Evolutionary conservation across 2,113 vertebrate species (phyloP).

Genomic region (Pao palembangensis): DNA sequence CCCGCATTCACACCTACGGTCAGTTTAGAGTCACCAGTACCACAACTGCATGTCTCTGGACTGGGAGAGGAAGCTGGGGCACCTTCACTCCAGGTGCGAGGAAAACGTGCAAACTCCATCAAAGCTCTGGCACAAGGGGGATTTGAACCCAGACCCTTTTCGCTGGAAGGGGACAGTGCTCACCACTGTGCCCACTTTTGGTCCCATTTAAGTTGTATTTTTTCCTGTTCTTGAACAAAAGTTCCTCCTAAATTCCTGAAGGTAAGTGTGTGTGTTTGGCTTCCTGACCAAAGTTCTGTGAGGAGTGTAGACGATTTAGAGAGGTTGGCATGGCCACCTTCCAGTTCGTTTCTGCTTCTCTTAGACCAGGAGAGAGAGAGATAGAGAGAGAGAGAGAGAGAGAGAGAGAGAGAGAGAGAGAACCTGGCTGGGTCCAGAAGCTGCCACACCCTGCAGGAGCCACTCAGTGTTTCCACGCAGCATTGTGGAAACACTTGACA

Average conservation of each 20-base stretch:
- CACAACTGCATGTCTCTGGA: too few species aligned
- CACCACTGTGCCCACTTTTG: not conserved
- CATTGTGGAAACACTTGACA: not conserved
- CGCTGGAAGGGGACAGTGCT: too few species aligned
- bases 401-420: conserved; percentile 10
- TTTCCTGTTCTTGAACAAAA: not conserved
- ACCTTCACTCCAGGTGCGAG: too few species aligned
- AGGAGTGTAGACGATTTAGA: not conserved
- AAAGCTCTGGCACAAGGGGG: too few species aligned
- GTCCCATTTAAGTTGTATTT: not conserved
- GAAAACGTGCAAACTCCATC: too few species aligned
- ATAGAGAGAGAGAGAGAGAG: too few species aligned
- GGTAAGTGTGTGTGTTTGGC: not conserved
- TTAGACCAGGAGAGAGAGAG: conserved; percentile 15
- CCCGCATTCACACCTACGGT: too few species aligned
- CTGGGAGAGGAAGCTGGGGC: too few species aligned
- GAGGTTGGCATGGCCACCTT: conserved; percentile 22
- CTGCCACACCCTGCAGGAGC: conserved; percentile 56
- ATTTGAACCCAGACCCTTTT: too few species aligned
- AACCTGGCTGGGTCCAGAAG: conserved; percentile 25
- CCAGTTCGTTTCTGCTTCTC: conserved; percentile 38
- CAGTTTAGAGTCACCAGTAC: too few species aligned
- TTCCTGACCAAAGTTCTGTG: not conserved
- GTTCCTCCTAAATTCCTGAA: not conserved
- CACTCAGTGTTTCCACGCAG: conserved; percentile 56